Conservation (phyloP, 53 echinoderm and acorn worm genomes). For the Crossaster papposus region DNA sequence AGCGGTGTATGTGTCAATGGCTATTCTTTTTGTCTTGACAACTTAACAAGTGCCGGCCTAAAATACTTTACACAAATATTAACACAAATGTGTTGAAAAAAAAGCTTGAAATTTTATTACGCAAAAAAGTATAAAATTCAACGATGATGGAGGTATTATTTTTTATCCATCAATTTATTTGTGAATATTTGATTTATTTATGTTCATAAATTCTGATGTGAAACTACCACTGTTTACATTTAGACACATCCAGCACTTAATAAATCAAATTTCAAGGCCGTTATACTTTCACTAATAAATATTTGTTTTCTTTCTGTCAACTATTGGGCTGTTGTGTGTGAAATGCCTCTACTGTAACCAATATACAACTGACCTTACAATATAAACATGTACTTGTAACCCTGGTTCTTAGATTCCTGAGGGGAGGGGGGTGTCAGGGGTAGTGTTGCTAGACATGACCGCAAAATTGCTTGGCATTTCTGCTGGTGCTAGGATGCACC, state of each 20-base stretch:
- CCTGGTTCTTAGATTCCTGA: background rate
- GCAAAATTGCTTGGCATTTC: background rate
- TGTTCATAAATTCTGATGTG: background rate
- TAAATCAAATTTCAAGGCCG: background rate
- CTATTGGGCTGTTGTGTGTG: background rate
- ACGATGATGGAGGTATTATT: too few relatives aligned
- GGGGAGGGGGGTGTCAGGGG: background rate
- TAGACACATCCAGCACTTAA: background rate
- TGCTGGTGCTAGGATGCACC: background rate
- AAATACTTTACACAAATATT: too few relatives aligned
- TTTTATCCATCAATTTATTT: background rate
- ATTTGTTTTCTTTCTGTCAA: background rate
- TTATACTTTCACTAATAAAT: background rate
- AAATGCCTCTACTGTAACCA: background rate
- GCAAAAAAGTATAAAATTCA: too few relatives aligned
- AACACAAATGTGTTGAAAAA: too few relatives aligned
- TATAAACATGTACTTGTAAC: too few relatives aligned
- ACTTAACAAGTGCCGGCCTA: too few relatives aligned
- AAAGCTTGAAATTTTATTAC: too few relatives aligned
- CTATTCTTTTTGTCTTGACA: too few relatives aligned
- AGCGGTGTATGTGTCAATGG: too few relatives aligned
- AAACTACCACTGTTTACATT: background rate
- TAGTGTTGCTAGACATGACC: background rate
- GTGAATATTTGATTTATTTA: background rate
- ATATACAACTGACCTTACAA: slow-evolving; percentile 35